Evolutionary conservation across 2,888 invertebrate species (phyloP).

Genomic region (Resseliella maxima): DNA sequence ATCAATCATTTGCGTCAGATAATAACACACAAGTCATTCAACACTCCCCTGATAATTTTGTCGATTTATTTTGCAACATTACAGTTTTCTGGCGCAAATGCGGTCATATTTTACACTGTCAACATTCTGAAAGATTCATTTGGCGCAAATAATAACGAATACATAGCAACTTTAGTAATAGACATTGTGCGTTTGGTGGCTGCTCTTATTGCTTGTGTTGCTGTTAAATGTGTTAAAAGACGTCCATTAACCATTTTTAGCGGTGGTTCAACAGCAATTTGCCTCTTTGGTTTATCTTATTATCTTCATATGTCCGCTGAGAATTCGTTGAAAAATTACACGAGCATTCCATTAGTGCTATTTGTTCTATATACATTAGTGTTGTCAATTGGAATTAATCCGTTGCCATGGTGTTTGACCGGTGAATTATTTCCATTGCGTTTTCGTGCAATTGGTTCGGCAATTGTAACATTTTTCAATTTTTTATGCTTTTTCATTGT

Average conservation of each 20-base stretch:
- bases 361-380: slow-evolving; percentile 72
- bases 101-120: slow-evolving; percentile 75
- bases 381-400: slow-evolving; percentile 72
- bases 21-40: slow-evolving; percentile 69
- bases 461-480: slow-evolving; percentile 71
- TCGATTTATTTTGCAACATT: slow-evolving; percentile 72
- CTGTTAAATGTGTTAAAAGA: slow-evolving; percentile 71
- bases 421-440: slow-evolving; percentile 74
- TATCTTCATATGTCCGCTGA: slow-evolving; percentile 67
- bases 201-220: slow-evolving; percentile 71
- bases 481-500: slow-evolving; percentile 73
- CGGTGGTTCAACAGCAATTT: slow-evolving; percentile 71
- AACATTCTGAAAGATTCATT: slow-evolving; percentile 71
- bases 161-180: slow-evolving; percentile 72
- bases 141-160: slow-evolving; percentile 71
- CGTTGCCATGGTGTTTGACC: slow-evolving; percentile 76
- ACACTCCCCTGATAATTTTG: slow-evolving; percentile 73
- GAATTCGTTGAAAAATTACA: slow-evolving; percentile 65
- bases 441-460: slow-evolving; percentile 72
- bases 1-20: slow-evolving; percentile 63
- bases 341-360: slow-evolving; percentile 70
- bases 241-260: slow-evolving; percentile 72
- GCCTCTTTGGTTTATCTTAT: slow-evolving; percentile 70
- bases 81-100: slow-evolving; percentile 75
- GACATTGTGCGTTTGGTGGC: slow-evolving; percentile 72